These are phyloP conservation scores for Hormiphora californensis DNA, from an alignment of 37 sponge, comb jelly and placozoan species.

Conservation along the genomic window DNA sequence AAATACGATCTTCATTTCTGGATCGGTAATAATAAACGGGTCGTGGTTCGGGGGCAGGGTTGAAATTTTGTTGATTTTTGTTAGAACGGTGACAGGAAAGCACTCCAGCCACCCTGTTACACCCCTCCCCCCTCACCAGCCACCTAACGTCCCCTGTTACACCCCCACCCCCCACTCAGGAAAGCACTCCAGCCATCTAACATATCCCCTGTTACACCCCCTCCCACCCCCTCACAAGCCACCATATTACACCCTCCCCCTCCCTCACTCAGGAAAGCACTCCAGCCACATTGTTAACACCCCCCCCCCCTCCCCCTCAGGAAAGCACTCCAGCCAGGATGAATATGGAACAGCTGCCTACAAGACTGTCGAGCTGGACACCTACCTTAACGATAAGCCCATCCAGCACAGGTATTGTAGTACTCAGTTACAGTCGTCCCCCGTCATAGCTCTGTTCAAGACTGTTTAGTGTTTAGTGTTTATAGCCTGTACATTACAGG, in stretches of 20 bases:
- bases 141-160: too few relatives aligned
- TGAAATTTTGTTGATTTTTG: too few relatives aligned
- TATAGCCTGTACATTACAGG: too few relatives aligned
- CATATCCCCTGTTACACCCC: neutral
- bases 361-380: constrained; percentile 99
- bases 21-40: constrained; percentile 84
- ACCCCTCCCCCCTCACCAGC: too few relatives aligned
- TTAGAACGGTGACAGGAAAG: too few relatives aligned
- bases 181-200: too few relatives aligned
- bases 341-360: constrained; percentile 99
- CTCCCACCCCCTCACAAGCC: neutral
- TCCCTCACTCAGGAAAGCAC: neutral
- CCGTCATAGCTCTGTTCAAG: too few relatives aligned
- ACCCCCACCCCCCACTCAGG: too few relatives aligned
- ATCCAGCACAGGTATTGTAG: constrained; percentile 70
- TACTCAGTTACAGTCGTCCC: neutral
- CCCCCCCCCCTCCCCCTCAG: too few relatives aligned
- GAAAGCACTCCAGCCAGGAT: constrained; percentile 68
- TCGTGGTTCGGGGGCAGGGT: too few relatives aligned
- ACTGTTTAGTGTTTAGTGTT: neutral
- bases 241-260: neutral
- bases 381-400: constrained; percentile 93
- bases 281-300: too few relatives aligned
- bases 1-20: constrained; percentile 95
- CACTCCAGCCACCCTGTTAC: too few relatives aligned